These are phyloP conservation scores for human DNA, from an alignment of 2,113 vertebrate genomes.

Conservation along the genomic window GRCh38 chr4:160313501-160314000, in stretches of 20 bases:
- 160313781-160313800: conserved; percentile 64
- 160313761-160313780: conserved; percentile 45
- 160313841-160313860: conserved; percentile 43
- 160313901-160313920: conserved; percentile 51
- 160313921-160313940: conserved; percentile 49
- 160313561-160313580: background rate
- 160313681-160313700: background rate
- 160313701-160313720: background rate
- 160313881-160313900: conserved; percentile 62
- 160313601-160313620: background rate
- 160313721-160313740: background rate
- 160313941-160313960: conserved; percentile 26
- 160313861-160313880: conserved; percentile 23
- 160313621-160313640: background rate
- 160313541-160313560: background rate
- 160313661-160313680: background rate
- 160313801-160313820: conserved; percentile 53
- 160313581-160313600: background rate
- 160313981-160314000: conserved; percentile 50
- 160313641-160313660: background rate
- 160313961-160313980: conserved; percentile 63
- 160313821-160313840: conserved; percentile 45
- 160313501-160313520: background rate
- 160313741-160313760: conserved; percentile 43
- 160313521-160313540: too few species aligned